Evolutionary conservation across 2,113 vertebrate genomes (phyloP).

Genomic region (Gambusia holbrooki): DNA sequence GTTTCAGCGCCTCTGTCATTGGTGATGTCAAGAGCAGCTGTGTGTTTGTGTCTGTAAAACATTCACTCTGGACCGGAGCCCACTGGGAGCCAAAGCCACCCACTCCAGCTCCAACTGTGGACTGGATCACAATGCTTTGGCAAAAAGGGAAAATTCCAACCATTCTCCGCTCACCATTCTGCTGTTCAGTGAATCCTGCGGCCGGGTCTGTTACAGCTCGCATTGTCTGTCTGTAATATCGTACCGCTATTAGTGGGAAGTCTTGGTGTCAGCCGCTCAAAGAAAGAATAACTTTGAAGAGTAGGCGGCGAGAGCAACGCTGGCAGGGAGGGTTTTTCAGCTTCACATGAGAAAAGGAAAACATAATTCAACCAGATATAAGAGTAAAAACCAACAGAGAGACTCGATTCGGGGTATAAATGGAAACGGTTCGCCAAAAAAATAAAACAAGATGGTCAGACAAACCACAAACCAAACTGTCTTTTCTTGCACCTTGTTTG

Average conservation of each 20-base stretch:
- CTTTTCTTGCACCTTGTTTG: background rate
- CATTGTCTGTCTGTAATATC: slow-evolving; percentile 2
- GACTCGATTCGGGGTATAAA: background rate
- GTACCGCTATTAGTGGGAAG: slow-evolving; percentile 1
- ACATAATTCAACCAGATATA: background rate
- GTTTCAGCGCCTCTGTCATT: slow-evolving; percentile 19
- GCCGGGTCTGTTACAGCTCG: background rate
- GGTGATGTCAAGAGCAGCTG: slow-evolving; percentile 63
- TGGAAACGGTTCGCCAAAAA: background rate
- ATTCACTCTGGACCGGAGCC: slow-evolving; percentile 52
- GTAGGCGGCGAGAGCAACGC: slow-evolving; percentile 17
- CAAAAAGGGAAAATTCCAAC: slow-evolving; percentile 41
- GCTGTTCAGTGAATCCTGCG: slow-evolving; percentile 14
- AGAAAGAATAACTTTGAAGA: background rate
- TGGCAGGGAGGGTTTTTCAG: slow-evolving; percentile 8
- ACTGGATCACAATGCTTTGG: slow-evolving; percentile 54
- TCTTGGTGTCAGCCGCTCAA: background rate
- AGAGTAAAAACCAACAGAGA: background rate
- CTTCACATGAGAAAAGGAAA: slow-evolving; percentile 16
- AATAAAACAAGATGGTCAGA: background rate
- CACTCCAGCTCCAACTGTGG: slow-evolving; percentile 51
- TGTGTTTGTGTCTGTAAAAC: slow-evolving; percentile 50
- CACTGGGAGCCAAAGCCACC: slow-evolving; percentile 58
- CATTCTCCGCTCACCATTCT: slow-evolving; percentile 13
- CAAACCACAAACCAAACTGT: background rate